Conservation (phyloP, 1,140 invertebrate genomes). For the Oncopeltus fasciatus region DNA sequence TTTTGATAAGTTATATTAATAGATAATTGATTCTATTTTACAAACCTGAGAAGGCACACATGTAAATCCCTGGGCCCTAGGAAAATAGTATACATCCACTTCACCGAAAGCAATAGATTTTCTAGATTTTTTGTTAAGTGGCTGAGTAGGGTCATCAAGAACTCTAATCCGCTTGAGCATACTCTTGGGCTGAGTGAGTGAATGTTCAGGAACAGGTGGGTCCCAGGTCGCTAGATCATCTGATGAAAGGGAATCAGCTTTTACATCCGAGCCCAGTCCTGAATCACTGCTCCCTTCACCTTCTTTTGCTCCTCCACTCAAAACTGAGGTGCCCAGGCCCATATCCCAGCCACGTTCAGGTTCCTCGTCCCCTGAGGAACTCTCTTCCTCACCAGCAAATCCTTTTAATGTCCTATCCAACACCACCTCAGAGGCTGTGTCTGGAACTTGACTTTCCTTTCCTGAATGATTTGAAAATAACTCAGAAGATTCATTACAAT, state of each 20-base stretch:
- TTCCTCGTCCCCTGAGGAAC: not conserved
- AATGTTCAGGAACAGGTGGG: constrained; percentile 16
- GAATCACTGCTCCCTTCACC: constrained; percentile 70
- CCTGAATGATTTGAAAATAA: not conserved
- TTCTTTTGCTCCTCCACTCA: constrained; percentile 23
- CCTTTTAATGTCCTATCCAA: not conserved
- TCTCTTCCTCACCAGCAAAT: not conserved
- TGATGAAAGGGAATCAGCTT: constrained; percentile 1
- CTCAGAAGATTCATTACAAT: not conserved
- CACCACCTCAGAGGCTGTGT: not conserved
- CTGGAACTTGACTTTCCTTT: not conserved
- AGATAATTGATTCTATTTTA: too few relatives aligned
- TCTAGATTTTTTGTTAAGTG: constrained; percentile 40
- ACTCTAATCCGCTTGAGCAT: constrained; percentile 34
- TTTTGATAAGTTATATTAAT: too few relatives aligned
- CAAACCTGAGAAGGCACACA: constrained; percentile 82
- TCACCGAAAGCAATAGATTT: constrained; percentile 74
- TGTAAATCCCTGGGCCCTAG: constrained; percentile 87
- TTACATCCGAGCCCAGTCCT: constrained; percentile 41
- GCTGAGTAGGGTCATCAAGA: not conserved
- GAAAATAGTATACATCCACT: constrained; percentile 92
- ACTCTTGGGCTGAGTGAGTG: constrained; percentile 31
- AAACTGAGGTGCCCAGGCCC: not conserved
- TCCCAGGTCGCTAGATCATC: not conserved
- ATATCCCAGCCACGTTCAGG: not conserved